These are phyloP conservation scores for Sebastes oblongus DNA, from an alignment of 2,797 vertebrate species.

Conservation along the genomic window DNA sequence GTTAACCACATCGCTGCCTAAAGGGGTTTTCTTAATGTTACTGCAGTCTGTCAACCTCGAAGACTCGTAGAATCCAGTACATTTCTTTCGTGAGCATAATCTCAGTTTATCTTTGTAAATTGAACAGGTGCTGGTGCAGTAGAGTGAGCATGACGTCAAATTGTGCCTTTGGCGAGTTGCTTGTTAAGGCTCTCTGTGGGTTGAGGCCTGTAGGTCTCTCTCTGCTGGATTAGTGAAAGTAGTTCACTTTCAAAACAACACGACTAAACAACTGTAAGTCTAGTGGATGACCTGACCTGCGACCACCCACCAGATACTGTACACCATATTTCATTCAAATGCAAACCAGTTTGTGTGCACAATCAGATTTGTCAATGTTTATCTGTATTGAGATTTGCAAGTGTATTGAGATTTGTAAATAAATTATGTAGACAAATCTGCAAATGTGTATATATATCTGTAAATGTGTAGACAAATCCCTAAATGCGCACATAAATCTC, in stretches of 20 bases:
- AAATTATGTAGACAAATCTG: too few relatives aligned
- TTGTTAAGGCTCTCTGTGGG: not conserved
- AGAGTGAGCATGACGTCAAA: not conserved
- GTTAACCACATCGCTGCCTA: not conserved
- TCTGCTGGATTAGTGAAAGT: conserved; percentile 23
- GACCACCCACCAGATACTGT: not conserved
- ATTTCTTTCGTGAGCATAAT: conserved; percentile 36
- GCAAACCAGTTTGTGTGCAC: not conserved
- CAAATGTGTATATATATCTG: too few relatives aligned
- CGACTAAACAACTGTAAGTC: not conserved
- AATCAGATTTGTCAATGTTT: too few relatives aligned
- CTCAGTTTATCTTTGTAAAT: conserved; percentile 45
- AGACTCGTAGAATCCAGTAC: conserved; percentile 6
- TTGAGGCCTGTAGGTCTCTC: conserved; percentile 14
- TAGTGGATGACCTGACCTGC: not conserved
- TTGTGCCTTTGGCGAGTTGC: conserved; percentile 18
- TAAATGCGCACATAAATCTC: too few relatives aligned
- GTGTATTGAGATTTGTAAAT: not conserved
- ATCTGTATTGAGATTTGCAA: not conserved
- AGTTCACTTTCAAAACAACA: conserved; percentile 4
- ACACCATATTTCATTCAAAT: not conserved
- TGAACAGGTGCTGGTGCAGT: conserved; percentile 45
- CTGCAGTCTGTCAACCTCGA: conserved; percentile 6
- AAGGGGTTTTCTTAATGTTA: conserved; percentile 3
- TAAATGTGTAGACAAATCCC: too few relatives aligned